Evolutionary conservation across 2,888 invertebrate species (phyloP), one percentile per base, ranked within the genome.

Genomic region (Spicauda simplicius): DNA sequence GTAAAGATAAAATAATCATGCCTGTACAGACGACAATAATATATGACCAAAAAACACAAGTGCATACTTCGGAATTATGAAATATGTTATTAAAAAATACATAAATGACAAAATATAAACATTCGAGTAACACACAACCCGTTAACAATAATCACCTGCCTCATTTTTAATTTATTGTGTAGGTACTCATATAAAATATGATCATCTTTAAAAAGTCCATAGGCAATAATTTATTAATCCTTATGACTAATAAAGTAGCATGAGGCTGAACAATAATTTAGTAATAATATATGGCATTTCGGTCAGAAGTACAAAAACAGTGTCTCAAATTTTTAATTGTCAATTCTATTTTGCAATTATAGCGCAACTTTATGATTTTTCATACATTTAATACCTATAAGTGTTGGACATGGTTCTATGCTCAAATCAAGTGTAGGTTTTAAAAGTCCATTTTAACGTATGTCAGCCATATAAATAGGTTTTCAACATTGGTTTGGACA

Each of bases 311-410:
- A 41, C 41, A 41, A 41, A 41, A 41, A 41, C 41, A 14, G 41
- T 41, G 41, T 41, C 41, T 41, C 41, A 41, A 41, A 41, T 41
- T 41, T 41, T 41, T 41, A n/a, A 41, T 41, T 41, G 41, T 41
- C 41, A 14, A 41, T 41, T 41, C 14, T 14, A 14, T 41, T 41
- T 41, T 41, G 41, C 12, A 41, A 41, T 41, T 41, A 41, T 41
- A 1, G 41, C 14, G 41, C 41, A 41, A n/a, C 14, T 41, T 41
- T 41, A 41, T 41, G 14, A 41, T 41, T 41, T 14, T 0, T 41
- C 41, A 41, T 14, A 25, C 5, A 4, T 25, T 5, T 41, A 14
- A n/a, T n/a, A n/a, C n/a, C 14, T 10, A 41, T 14, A 41, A 12
- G 41, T 41, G 41, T 14, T 41, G 41, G 41, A 41, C 41, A 41